Conservation (phyloP, 37 sponge, comb jelly and placozoan species). For the Hexactinellida sp. region DNA sequence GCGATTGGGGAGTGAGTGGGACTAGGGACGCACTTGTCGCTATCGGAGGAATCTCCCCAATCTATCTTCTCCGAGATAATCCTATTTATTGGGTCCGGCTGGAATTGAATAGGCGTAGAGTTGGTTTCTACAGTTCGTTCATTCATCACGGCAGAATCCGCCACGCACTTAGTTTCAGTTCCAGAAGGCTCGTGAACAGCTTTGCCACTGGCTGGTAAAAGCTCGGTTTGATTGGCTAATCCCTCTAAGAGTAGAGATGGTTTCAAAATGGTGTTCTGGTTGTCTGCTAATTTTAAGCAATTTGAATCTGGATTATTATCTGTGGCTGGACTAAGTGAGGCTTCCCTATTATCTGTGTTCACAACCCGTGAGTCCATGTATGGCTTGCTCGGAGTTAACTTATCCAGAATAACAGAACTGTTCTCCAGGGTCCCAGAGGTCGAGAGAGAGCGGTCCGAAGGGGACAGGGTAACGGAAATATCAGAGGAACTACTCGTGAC, state of each 20-base stretch:
- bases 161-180: no score
- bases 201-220: no score
- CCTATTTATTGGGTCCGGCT: background rate
- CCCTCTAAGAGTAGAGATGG: no score
- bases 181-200: no score
- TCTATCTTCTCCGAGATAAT: background rate
- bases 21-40: background rate
- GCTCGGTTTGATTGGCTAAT: no score
- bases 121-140: no score
- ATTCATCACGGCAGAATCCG: no score
- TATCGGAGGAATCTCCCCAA: background rate
- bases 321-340: background rate
- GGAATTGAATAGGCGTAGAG: background rate
- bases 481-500: background rate
- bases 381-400: background rate
- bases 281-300: background rate
- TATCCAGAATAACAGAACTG: background rate
- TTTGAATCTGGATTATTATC: background rate
- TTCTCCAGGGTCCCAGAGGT: background rate
- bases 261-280: no score
- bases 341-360: background rate
- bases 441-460: background rate
- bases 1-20: background rate
- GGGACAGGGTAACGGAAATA: background rate
- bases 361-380: background rate